phyloP scores from a whole-genome alignment of 2,888 invertebrate species.

The Oxycera nigricornis region DNA sequence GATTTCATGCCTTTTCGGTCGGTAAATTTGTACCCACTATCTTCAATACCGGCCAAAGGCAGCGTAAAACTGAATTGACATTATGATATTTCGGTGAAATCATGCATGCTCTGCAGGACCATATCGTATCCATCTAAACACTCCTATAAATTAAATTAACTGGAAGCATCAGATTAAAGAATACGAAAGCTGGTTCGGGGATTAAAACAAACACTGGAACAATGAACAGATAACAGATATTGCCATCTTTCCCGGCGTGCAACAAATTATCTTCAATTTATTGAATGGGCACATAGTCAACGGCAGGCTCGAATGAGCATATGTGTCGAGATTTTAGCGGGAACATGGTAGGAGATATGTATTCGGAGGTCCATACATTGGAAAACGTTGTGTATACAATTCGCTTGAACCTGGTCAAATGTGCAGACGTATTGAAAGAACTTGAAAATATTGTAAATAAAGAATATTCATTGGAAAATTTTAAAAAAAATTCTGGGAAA shows the following conservation, averaged over 20 bases:
- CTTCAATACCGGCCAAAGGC: background rate
- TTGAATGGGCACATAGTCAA: constrained; percentile 44
- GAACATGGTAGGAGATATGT: too few species aligned
- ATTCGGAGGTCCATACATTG: too few species aligned
- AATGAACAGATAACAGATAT: constrained; percentile 51
- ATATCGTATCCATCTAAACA: constrained; percentile 33
- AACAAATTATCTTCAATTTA: constrained; percentile 53
- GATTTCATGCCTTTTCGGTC: constrained; percentile 42
- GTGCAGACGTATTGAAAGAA: too few species aligned
- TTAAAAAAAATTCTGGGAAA: too few species aligned
- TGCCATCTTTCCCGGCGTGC: constrained; percentile 49
- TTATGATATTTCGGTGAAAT: background rate
- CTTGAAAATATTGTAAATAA: too few species aligned
- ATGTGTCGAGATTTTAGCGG: too few species aligned
- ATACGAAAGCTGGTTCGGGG: constrained; percentile 3
- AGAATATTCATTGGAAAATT: too few species aligned
- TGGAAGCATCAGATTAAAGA: constrained; percentile 39
- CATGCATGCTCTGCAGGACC: background rate
- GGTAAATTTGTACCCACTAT: background rate
- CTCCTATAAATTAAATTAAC: constrained; percentile 47
- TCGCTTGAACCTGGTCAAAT: too few species aligned
- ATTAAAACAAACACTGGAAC: constrained; percentile 46
- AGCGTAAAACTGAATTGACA: background rate
- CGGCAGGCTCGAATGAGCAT: constrained; percentile 28
- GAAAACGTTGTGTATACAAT: too few species aligned